Conservation (phyloP, 2,113 vertebrate species). For the Podocnemis expansa region DNA sequence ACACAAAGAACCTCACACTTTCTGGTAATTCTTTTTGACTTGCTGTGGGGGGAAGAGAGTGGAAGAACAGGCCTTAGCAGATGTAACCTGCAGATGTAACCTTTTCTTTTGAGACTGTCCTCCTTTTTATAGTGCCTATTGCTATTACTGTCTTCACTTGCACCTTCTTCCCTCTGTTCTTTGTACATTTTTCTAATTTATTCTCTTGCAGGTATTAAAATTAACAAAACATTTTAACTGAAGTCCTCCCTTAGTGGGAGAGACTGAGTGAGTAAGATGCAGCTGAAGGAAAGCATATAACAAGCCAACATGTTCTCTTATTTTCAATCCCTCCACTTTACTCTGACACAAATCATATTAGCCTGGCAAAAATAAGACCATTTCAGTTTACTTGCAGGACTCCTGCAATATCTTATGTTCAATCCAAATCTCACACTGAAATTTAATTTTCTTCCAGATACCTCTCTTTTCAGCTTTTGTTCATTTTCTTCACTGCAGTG, state of each 20-base stretch:
- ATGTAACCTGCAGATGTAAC: background rate
- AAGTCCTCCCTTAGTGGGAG: background rate
- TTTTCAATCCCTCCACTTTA: background rate
- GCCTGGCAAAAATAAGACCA: background rate
- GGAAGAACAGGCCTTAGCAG: background rate
- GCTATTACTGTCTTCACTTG: background rate
- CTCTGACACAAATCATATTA: conserved; percentile 5
- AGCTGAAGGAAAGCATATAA: background rate
- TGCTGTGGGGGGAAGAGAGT: background rate
- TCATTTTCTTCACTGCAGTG: background rate
- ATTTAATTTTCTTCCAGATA: background rate
- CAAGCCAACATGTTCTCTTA: background rate
- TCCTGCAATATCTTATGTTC: background rate
- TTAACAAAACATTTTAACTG: conserved; percentile 34
- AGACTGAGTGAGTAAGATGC: background rate
- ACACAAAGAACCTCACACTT: background rate
- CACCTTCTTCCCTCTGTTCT: background rate
- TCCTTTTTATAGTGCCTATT: background rate
- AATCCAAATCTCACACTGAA: background rate
- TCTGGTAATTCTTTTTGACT: background rate
- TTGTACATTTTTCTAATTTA: background rate
- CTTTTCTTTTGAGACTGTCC: background rate
- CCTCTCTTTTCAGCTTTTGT: background rate
- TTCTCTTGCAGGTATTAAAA: background rate
- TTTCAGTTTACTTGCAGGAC: conserved; percentile 29